Conservation (phyloP, 1,140 invertebrate species). For the Cydia splendana region DNA sequence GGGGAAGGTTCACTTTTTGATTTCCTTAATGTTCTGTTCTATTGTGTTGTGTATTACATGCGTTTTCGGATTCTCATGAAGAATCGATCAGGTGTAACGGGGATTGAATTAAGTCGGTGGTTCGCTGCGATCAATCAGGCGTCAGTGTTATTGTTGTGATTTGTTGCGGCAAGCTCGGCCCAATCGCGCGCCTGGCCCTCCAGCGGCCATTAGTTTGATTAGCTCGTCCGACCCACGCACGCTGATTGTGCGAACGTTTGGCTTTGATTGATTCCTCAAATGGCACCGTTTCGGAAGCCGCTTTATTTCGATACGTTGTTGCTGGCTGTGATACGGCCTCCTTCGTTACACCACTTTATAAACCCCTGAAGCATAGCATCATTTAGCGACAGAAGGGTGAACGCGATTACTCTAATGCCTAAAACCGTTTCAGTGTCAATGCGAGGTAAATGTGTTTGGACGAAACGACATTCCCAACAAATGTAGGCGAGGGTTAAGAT, state of each 20-base stretch:
- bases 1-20: conserved; percentile 13
- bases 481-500: conserved; percentile 59
- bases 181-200: conserved; percentile 53
- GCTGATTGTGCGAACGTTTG: conserved; percentile 68
- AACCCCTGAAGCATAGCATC: conserved; percentile 16
- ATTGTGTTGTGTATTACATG: conserved; percentile 30
- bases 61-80: conserved; percentile 36
- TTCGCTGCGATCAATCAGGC: conserved; percentile 64
- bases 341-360: conserved; percentile 28
- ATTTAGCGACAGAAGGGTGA: conserved; percentile 30
- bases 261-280: conserved; percentile 74
- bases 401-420: conserved; percentile 46
- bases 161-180: conserved; percentile 56
- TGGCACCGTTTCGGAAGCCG: conserved; percentile 58
- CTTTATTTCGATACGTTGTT: conserved; percentile 53
- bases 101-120: conserved; percentile 50
- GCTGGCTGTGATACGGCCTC: conserved; percentile 17
- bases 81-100: conserved; percentile 54
- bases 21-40: conserved; percentile 29
- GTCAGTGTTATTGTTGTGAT: conserved; percentile 73
- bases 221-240: conserved; percentile 69
- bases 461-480: conserved; percentile 56
- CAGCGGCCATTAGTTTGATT: conserved; percentile 73
- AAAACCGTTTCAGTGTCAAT: conserved; percentile 56
- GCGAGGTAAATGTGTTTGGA: conserved; percentile 57